Conservation (phyloP, 2,888 invertebrate genomes). For the Miltochrista miniata region DNA sequence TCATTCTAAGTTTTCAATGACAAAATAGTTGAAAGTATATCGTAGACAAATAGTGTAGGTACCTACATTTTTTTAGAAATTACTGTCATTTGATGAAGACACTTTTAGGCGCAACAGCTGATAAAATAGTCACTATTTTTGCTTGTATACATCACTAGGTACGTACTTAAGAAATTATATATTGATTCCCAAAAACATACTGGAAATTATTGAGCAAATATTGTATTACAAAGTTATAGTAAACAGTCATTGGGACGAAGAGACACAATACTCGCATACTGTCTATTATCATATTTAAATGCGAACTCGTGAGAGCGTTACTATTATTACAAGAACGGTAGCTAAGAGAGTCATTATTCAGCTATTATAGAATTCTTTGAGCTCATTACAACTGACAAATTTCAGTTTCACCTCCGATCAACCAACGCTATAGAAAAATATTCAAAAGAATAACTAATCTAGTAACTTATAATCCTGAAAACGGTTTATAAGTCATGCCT, state of each 20-base stretch:
- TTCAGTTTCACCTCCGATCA: constrained; percentile 44
- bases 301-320: constrained; percentile 6
- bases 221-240: constrained; percentile 5
- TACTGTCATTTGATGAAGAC: constrained; percentile 1
- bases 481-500: constrained; percentile 54
- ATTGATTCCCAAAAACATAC: constrained; percentile 22
- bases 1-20: constrained; percentile 24
- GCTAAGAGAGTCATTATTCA: constrained; percentile 14
- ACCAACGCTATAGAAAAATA: constrained; percentile 59
- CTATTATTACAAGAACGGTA: constrained; percentile 6
- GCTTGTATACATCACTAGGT: constrained; percentile 19
- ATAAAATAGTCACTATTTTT: constrained; percentile 19
- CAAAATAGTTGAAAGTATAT: constrained; percentile 22
- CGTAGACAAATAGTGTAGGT: constrained; percentile 30
- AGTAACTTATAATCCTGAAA: constrained; percentile 58
- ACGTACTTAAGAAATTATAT: constrained; percentile 22
- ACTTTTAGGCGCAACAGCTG: constrained; percentile 13
- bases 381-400: constrained; percentile 51
- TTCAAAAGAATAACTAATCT: constrained; percentile 62
- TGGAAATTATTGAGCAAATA: constrained; percentile 21
- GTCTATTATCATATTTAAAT: constrained; percentile 8
- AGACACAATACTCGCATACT: constrained; percentile 20
- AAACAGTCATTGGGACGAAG: constrained; percentile 10
- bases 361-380: constrained; percentile 21
- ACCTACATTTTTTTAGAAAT: constrained; percentile 2